Evolutionary conservation across 2,888 invertebrate genomes (phyloP).

Genomic region (Athripsodes cinereus): DNA sequence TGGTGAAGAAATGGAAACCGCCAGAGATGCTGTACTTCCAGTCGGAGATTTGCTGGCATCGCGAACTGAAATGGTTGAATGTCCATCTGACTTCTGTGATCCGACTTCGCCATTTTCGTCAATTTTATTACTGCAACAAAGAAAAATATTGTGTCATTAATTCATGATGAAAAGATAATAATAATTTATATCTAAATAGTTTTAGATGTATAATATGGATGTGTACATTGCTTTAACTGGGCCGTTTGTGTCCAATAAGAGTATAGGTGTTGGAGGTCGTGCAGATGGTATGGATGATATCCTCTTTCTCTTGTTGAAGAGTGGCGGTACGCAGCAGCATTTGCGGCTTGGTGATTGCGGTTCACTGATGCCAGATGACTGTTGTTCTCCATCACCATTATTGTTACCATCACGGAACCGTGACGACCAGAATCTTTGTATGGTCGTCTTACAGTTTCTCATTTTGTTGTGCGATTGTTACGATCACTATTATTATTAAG

Average conservation of each 20-base stretch:
- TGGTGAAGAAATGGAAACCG: background rate
- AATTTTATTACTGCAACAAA: slow-evolving; percentile 24
- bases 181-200: background rate
- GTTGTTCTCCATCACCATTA: slow-evolving; percentile 20
- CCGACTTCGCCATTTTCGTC: slow-evolving; percentile 21
- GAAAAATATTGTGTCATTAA: background rate
- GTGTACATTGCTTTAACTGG: too few relatives aligned
- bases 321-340: slow-evolving; percentile 34
- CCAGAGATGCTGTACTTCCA: slow-evolving; percentile 13
- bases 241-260: slow-evolving; percentile 1
- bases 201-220: too few relatives aligned
- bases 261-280: slow-evolving; percentile 17
- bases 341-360: slow-evolving; percentile 18
- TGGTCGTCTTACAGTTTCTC: slow-evolving; percentile 4
- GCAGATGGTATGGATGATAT: slow-evolving; percentile 1
- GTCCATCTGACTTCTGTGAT: slow-evolving; percentile 18
- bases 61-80: slow-evolving; percentile 4
- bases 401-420: slow-evolving; percentile 19
- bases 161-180: background rate
- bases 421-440: slow-evolving; percentile 5
- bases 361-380: slow-evolving; percentile 12
- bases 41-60: slow-evolving; percentile 16
- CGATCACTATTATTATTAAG: background rate
- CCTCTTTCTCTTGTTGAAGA: slow-evolving; percentile 33
- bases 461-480: background rate